Base-by-base conservation (phyloP, 2,113 vertebrate species). In the Oplegnathus fasciatus region DNA sequence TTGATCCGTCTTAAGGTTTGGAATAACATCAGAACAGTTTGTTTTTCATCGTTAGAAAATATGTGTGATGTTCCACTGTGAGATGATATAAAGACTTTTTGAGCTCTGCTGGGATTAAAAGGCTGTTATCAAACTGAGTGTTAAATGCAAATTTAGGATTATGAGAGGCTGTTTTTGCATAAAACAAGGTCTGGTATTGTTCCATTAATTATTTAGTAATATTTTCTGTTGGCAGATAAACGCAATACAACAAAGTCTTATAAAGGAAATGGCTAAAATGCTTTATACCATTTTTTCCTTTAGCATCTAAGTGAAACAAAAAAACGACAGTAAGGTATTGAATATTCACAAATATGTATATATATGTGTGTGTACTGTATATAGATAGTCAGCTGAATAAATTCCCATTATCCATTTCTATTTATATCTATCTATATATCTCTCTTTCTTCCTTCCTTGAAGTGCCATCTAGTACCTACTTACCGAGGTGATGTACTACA, bases 141-240 rank as follows among this genome's bases (percentile, higher is more conserved):
- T 84, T 79, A 52, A 86, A 87, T 87, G 76, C 79, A 83, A 71
- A 91, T 80, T 69, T 60, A 62, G 61, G 61, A 77, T 82, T 80
- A 85, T 40, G 44, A 28, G 28, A 9, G 6, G 32, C 40, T 50
- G 34, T 52, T 66, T 86, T 79, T 52, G 60, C 65, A 57, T 72
- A 55, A 80, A 83, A 85, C 67, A 73, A 65, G 28, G 13, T 74
- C 67, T 87, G 54, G 4, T 66, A 50, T 85, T 82, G 75, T 87
- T 76, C 37, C 40, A 69, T 26, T 55, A 40, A 71, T 84, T 46
- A 79, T 84, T 78, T 55, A 71, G 17, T 42, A 11, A 60, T 57
- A 82, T 68, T 57, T 46, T 42, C 6, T 52, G 34, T 40, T 58
- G 18, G 10, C 52, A 55, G 68, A 80, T 78, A 54, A 70, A 75